Conservation (phyloP, 2,113 vertebrate species). For the Takifugu flavidus region DNA sequence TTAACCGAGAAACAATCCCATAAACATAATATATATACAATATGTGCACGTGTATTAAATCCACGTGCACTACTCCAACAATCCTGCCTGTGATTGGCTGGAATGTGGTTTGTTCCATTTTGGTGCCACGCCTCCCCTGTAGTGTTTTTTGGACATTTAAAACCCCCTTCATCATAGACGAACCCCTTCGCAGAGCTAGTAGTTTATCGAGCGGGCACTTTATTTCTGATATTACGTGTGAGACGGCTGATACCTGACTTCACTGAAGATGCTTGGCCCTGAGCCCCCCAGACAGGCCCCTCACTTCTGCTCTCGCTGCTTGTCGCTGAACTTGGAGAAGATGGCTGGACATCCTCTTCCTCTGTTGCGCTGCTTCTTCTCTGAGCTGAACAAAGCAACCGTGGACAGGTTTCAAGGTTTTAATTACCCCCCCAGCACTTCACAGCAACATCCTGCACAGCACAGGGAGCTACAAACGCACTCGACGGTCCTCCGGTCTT, state of each 20-base stretch:
- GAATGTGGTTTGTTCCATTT: too few relatives aligned
- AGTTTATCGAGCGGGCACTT: too few relatives aligned
- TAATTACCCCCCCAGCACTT: neutral
- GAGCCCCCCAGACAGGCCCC: constrained; percentile 73
- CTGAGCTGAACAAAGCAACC: constrained; percentile 67
- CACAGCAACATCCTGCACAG: neutral
- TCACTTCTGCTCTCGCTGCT: constrained; percentile 69
- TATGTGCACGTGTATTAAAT: too few relatives aligned
- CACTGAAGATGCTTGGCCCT: constrained; percentile 75
- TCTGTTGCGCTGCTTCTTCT: constrained; percentile 76
- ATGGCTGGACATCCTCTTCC: constrained; percentile 79
- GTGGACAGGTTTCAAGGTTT: neutral
- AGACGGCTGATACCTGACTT: constrained; percentile 63
- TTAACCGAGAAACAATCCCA: too few relatives aligned
- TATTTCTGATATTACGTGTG: too few relatives aligned
- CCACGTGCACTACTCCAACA: too few relatives aligned
- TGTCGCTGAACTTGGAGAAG: constrained; percentile 79
- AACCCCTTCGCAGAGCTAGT: too few relatives aligned
- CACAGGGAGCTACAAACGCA: neutral
- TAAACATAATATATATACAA: too few relatives aligned
- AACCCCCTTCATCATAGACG: too few relatives aligned
- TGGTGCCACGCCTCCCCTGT: too few relatives aligned
- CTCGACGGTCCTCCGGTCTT: constrained; percentile 2
- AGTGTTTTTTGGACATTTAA: too few relatives aligned
- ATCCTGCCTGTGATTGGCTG: too few relatives aligned